Evolutionary conservation across 2,888 invertebrate genomes (phyloP).

Genomic region (Drosophila recens): DNA sequence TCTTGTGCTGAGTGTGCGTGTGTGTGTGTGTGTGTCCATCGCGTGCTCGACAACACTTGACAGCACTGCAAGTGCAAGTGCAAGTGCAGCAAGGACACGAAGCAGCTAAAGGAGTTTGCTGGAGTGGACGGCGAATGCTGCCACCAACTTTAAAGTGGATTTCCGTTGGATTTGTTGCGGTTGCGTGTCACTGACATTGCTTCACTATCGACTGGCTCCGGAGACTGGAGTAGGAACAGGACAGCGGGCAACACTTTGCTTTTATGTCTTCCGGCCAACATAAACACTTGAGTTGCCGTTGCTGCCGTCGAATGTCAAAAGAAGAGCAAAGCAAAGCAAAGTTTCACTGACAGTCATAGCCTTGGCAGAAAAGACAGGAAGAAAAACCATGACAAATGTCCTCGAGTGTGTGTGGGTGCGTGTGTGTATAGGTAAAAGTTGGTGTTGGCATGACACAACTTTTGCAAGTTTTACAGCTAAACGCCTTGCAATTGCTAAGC

Average conservation of each 20-base stretch:
- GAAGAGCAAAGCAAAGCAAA: constrained; percentile 60
- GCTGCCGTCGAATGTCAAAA: constrained; percentile 54
- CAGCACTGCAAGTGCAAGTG: constrained; percentile 69
- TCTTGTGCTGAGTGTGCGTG: constrained; percentile 48
- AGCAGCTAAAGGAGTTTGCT: background rate
- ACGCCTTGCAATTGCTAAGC: constrained; percentile 77
- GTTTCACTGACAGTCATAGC: constrained; percentile 75
- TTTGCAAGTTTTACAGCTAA: constrained; percentile 77
- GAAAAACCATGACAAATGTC: constrained; percentile 73
- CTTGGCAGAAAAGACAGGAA: constrained; percentile 38
- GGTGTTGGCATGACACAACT: constrained; percentile 65
- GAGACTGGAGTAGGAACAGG: background rate
- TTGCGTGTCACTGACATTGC: constrained; percentile 75
- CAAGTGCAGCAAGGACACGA: constrained; percentile 62
- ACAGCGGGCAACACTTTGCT: constrained; percentile 52
- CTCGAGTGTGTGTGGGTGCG: constrained; percentile 43
- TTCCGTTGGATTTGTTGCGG: constrained; percentile 81
- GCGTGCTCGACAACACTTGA: constrained; percentile 77
- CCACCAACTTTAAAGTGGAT: constrained; percentile 80
- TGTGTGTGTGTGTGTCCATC: constrained; percentile 68
- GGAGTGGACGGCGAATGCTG: constrained; percentile 5
- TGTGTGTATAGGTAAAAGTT: constrained; percentile 60
- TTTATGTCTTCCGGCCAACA: constrained; percentile 83
- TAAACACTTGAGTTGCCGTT: constrained; percentile 75
- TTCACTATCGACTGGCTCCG: constrained; percentile 46